Conservation (phyloP, 2,113 vertebrate species). For the Thryonomys swinderianus region DNA sequence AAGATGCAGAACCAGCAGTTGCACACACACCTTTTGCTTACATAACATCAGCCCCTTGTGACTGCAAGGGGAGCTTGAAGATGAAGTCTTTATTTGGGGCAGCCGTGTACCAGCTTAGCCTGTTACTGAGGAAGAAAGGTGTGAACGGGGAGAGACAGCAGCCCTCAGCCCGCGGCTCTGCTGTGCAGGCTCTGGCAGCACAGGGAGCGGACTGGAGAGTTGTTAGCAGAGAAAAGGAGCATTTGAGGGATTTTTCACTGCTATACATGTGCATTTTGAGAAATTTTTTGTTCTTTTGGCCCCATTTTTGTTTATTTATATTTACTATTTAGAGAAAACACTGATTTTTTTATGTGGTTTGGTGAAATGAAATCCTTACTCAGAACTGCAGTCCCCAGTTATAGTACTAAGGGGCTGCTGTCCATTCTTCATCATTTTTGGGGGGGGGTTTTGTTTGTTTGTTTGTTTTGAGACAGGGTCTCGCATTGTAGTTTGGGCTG, state of each 20-base stretch:
- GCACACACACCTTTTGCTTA: background rate
- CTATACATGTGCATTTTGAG: background rate
- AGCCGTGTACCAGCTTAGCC: background rate
- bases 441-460: too few species aligned
- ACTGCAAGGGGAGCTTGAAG: background rate
- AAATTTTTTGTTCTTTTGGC: background rate
- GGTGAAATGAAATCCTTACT: background rate
- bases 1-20: background rate
- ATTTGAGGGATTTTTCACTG: background rate
- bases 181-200: background rate
- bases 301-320: background rate
- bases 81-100: background rate
- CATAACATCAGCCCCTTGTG: background rate
- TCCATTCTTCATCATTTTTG: background rate
- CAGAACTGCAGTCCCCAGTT: background rate
- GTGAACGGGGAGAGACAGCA: background rate
- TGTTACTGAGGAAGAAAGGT: background rate
- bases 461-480: too few species aligned
- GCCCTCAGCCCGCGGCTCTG: too few species aligned
- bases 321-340: background rate
- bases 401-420: background rate
- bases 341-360: slow-evolving; percentile 6
- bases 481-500: too few species aligned
- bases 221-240: background rate
- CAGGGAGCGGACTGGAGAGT: background rate